A percentile compares a stretch with the other conserved stretches of the same genome.
These are phyloP conservation scores for Diachrysia chrysitis DNA, from an alignment of 2,888 invertebrate species.

Conservation along the genomic window DNA sequence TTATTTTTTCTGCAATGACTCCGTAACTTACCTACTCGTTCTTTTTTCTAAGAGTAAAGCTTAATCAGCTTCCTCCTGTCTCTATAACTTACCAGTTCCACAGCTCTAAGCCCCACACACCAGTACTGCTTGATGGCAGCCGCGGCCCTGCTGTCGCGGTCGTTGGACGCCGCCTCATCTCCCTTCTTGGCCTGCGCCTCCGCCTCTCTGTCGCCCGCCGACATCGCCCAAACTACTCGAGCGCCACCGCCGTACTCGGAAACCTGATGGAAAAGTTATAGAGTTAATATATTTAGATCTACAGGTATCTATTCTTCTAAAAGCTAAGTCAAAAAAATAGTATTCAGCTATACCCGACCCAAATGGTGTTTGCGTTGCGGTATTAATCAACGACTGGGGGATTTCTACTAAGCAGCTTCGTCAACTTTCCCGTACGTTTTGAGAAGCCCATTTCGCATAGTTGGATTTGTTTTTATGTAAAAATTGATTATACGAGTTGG, in stretches of 20 bases:
- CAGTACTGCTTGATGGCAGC: constrained; percentile 86
- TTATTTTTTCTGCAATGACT: not conserved
- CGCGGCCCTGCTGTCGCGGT: constrained; percentile 79
- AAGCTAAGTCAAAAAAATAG: too few relatives aligned
- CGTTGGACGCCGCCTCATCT: constrained; percentile 77
- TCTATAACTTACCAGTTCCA: constrained; percentile 89
- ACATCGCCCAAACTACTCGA: constrained; percentile 90
- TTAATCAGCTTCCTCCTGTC: too few relatives aligned
- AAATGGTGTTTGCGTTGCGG: too few relatives aligned
- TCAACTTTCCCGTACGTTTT: too few relatives aligned
- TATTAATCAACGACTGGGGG: too few relatives aligned
- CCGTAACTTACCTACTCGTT: not conserved
- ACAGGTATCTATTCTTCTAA: not conserved
- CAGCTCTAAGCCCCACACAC: constrained; percentile 89
- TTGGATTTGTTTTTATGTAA: too few relatives aligned
- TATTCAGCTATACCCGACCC: not conserved
- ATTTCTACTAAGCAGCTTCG: too few relatives aligned
- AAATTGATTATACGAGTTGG: too few relatives aligned
- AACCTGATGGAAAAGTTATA: constrained; percentile 74
- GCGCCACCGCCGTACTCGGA: constrained; percentile 87
- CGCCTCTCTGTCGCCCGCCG: constrained; percentile 90
- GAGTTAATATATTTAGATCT: too few relatives aligned
- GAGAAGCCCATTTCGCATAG: too few relatives aligned
- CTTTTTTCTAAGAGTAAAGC: not conserved
- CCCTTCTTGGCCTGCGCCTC: constrained; percentile 89